A percentile compares a stretch with the other conserved stretches of the same genome.
Conservation (phyloP, 2,888 invertebrate genomes). For the Sesamia inferens region DNA sequence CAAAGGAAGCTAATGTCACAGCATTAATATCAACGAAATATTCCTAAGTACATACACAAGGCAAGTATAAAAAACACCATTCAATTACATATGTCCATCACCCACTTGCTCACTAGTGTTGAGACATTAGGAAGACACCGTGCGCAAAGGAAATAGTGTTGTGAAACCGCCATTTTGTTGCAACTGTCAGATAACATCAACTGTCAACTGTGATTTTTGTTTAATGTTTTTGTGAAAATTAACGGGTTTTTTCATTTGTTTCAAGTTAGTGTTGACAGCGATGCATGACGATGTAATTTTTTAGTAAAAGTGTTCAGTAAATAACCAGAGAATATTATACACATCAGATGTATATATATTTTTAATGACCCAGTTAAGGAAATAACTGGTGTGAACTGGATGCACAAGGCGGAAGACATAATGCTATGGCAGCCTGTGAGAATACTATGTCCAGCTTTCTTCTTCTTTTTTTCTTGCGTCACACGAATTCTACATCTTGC, state of each 20-base stretch:
- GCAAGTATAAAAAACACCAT: conserved; percentile 44
- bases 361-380: not conserved
- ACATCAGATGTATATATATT: too few species aligned
- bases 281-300: not conserved
- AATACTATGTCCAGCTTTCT: too few species aligned
- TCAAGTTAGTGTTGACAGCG: not conserved
- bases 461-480: too few species aligned
- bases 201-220: conserved; percentile 35
- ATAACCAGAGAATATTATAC: not conserved
- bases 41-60: conserved; percentile 25
- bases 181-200: conserved; percentile 58
- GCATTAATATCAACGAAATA: conserved; percentile 18
- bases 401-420: too few species aligned
- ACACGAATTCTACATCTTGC: too few species aligned
- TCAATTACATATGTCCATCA: conserved; percentile 74
- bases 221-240: conserved; percentile 10
- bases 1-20: conserved; percentile 21
- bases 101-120: conserved; percentile 77
- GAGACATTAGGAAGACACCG: conserved; percentile 75
- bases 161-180: conserved; percentile 50
- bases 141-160: conserved; percentile 61
- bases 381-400: too few species aligned
- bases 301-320: not conserved
- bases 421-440: too few species aligned
- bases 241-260: not conserved